Conservation (phyloP, 2,113 vertebrate genomes). For the Gymnorhina tibicen region DNA sequence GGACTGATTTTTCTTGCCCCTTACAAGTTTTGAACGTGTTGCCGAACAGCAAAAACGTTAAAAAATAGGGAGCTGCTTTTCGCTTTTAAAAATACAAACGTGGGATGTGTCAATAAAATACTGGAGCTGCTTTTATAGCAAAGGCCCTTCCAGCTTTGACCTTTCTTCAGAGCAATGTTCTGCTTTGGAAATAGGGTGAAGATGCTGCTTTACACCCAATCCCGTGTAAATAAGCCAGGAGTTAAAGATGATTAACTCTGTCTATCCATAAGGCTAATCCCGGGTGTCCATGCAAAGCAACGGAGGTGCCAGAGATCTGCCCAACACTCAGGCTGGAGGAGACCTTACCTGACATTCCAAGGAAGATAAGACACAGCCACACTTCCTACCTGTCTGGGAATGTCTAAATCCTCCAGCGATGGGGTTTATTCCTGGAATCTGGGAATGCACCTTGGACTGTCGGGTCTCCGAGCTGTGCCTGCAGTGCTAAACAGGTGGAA, state of each 20-base stretch:
- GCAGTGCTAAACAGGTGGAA: background rate
- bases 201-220: background rate
- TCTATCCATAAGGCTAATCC: background rate
- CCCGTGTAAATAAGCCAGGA: background rate
- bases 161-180: background rate
- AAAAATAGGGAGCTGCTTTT: background rate
- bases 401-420: background rate
- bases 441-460: rapidly evolving
- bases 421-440: background rate
- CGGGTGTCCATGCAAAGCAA: background rate
- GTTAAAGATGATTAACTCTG: background rate
- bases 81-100: background rate
- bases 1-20: background rate
- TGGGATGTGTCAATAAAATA: background rate
- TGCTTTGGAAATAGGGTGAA: background rate
- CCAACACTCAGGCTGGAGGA: background rate
- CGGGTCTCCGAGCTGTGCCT: background rate
- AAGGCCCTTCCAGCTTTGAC: background rate
- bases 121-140: background rate
- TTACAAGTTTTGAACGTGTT: background rate
- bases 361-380: too few species aligned
- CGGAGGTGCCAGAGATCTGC: background rate
- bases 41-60: background rate
- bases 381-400: background rate
- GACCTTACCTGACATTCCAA: background rate